phyloP scores from a whole-genome alignment of 2,797 vertebrate genomes.

The Halcyon chelicuti region DNA sequence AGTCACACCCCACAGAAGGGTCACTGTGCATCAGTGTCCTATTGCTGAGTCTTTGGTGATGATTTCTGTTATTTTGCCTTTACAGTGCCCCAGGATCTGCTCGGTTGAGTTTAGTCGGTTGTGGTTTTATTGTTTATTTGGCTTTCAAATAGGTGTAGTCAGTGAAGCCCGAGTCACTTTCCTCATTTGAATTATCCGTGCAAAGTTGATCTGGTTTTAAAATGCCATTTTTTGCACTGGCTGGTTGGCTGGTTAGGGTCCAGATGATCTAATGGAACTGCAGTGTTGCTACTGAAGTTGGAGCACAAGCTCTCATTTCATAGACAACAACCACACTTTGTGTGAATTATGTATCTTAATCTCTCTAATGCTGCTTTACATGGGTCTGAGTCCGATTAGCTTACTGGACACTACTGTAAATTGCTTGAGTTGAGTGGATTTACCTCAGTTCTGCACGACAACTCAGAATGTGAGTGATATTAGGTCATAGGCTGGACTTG shows the following conservation, averaged over 20 bases:
- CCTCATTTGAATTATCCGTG: conserved; percentile 31
- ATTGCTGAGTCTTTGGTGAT: background rate
- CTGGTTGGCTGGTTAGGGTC: background rate
- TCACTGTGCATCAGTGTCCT: background rate
- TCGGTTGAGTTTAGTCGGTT: background rate
- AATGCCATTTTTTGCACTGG: background rate
- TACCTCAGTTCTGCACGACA: background rate
- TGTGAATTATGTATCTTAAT: background rate
- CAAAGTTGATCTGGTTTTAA: background rate
- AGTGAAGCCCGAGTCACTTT: background rate
- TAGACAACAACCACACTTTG: background rate
- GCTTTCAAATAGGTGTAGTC: conserved; percentile 29
- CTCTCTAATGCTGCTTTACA: background rate
- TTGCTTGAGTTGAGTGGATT: background rate
- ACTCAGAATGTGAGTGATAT: background rate
- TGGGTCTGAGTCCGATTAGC: background rate
- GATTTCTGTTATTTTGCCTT: background rate
- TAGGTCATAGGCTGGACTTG: no score
- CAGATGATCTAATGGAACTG: background rate
- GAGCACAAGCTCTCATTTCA: background rate
- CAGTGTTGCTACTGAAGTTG: background rate
- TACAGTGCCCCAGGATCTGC: background rate
- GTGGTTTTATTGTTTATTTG: conserved; percentile 24
- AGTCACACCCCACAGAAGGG: background rate
- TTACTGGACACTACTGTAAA: background rate